These are phyloP conservation scores for Saimiri boliviensis DNA, from an alignment of 2,113 vertebrate species.

Conservation along the genomic window DNA sequence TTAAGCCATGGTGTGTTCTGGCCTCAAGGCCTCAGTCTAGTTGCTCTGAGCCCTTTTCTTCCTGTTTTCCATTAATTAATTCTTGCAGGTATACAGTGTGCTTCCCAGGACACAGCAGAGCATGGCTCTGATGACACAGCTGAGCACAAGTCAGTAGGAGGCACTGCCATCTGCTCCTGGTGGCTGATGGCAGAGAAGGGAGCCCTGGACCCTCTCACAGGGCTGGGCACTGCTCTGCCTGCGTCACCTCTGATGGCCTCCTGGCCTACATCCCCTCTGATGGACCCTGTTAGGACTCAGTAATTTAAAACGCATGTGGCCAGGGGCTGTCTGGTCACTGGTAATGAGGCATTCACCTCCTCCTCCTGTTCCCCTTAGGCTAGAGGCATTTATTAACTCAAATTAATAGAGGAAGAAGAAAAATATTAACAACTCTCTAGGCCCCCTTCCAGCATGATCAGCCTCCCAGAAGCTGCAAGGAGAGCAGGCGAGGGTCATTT, in stretches of 20 bases:
- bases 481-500: constrained; percentile 68
- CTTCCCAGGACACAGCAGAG: not conserved
- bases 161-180: constrained; percentile 41
- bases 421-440: not conserved
- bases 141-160: not conserved
- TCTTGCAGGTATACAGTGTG: constrained; percentile 35
- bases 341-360: not conserved
- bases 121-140: not conserved
- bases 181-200: constrained; percentile 1
- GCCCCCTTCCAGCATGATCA: rapidly evolving
- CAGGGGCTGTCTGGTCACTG: not conserved
- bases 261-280: not conserved
- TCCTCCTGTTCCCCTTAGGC: not conserved
- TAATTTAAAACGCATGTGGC: not conserved
- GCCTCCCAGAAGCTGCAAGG: not conserved
- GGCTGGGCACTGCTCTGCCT: rapidly evolving
- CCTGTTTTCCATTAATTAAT: constrained; percentile 60
- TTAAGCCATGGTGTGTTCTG: rapidly evolving
- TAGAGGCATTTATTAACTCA: constrained; percentile 62
- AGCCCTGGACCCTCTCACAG: not conserved
- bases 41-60: not conserved
- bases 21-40: not conserved
- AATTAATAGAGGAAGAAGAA: constrained; percentile 63
- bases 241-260: not conserved
- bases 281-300: no score